Evolutionary conservation across 2,113 vertebrate species (phyloP).

Genomic region (Rhea americana): DNA sequence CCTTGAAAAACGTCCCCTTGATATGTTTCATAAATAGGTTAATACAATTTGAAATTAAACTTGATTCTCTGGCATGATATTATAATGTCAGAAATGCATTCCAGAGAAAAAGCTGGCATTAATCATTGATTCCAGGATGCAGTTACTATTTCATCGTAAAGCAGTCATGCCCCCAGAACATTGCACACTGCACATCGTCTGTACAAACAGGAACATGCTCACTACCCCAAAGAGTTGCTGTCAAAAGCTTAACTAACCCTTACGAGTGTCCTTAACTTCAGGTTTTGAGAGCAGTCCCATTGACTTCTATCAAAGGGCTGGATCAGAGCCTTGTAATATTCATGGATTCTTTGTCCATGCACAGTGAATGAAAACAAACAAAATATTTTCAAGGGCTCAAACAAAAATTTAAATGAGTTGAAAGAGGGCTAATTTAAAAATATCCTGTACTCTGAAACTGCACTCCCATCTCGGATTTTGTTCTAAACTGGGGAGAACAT

Average conservation of each 20-base stretch:
- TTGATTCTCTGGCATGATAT: slow-evolving; percentile 46
- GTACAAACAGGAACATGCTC: not conserved
- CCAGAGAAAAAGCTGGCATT: slow-evolving; percentile 29
- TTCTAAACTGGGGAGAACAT: not conserved
- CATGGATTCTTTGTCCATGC: not conserved
- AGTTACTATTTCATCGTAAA: not conserved
- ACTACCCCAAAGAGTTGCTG: not conserved
- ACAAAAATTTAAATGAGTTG: not conserved
- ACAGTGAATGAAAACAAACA: slow-evolving; percentile 18
- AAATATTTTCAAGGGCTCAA: slow-evolving; percentile 29
- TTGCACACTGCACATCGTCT: rapidly evolving
- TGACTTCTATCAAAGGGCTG: not conserved
- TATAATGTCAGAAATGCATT: slow-evolving; percentile 51
- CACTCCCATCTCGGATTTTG: not conserved
- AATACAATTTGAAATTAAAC: slow-evolving; percentile 69
- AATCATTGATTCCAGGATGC: not conserved
- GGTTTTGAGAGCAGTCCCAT: not conserved
- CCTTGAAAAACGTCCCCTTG: slow-evolving; percentile 55
- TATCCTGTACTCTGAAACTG: not conserved
- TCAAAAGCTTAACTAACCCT: not conserved
- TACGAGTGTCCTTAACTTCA: rapidly evolving
- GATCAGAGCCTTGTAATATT: not conserved
- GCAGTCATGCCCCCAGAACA: not conserved
- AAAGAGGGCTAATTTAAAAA: not conserved
- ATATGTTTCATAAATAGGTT: slow-evolving; percentile 62